Evolutionary conservation across 2,797 vertebrate genomes (phyloP), one percentile per base, ranked within the genome.

Genomic region (Macrochelys suwanniensis): DNA sequence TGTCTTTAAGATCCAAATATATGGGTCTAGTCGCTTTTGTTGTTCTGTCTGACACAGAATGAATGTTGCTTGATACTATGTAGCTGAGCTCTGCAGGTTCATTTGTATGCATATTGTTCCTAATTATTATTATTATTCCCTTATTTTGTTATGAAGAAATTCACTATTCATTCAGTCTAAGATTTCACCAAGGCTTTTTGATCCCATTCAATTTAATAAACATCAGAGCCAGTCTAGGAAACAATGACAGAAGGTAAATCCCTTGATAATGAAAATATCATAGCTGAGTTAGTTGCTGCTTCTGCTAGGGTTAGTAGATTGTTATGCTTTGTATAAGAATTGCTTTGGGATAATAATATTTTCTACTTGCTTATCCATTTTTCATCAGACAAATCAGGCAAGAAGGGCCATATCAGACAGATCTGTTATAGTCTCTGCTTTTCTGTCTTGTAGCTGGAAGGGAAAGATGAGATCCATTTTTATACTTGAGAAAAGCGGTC

Each of bases 361-460:
- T 93, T 95, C 80, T 94, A 85, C 94, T 93, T 94, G 74, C 93
- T 97, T 94, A 97, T 96, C 93, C 79, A 95, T 97, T 97, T 96
- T 95, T 94, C 93, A 97, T 96, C 89, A 96, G 89, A 80, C 25
- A 92, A 95, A 95, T 92, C 92, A 93, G 53, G 84, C 47, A 47
- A 84, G 94, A 93, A 87, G 68, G 47, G 31, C 80, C 93, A 83
- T 92, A 81, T 90, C 50, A 65, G 57, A 87, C 37, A 95, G 89
- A 95, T 95, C 93, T 97, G 93, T 89, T 89, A 82, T n/a, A 0
- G 0, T 25, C 83, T 57, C 85, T 93, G 78, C 92, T 89, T 95
- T 95, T 74, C 90, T 92, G 79, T 89, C 93, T 95, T 88, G 54
- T 87, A 83, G 91, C 95, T 97, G 92, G 84, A 51, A 95, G 94